Evolutionary conservation across 2,113 vertebrate species (phyloP), one percentile per base, ranked within the genome.

Genomic region (Brachionichthys hirsutus): DNA sequence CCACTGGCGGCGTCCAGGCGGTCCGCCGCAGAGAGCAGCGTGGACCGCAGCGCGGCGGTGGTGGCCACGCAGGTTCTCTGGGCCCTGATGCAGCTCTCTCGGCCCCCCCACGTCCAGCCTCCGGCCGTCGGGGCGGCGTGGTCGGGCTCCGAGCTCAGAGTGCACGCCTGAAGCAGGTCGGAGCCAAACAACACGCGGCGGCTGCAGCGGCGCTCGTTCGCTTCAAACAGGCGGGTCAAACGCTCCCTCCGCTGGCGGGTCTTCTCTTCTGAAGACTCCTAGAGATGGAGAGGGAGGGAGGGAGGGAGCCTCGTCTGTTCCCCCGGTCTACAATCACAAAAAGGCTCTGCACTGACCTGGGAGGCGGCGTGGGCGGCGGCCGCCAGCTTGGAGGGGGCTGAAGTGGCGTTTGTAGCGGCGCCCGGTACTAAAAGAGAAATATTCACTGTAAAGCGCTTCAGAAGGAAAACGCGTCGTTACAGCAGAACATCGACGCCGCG

Each of bases 261-360:
- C 85, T 93, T 95, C 67, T 98, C 95, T 80, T 98, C 96, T 0
- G 83, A 90, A 0, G 93, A 90, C 75, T 93, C 93, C 94, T 97
- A 80, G 13, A 40, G 52, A 19, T 20, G 20, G 24, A 22, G 1
- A 61, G 5, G 5, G 35, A 66, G 1, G 59, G 9, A 15, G 1
- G 1, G 3, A 14, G 1, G 13, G 56, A n/a, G n/a, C n/a, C n/a
- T n/a, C n/a, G n/a, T n/a, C n/a, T n/a, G n/a, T n/a, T n/a, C n/a
- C n/a, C n/a, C n/a, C n/a, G n/a, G n/a, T 18, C 35, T 38, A 11
- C 36, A 38, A 10, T 3, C 36, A 3, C 43, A 35, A 1, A 56
- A 41, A 40, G 24, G 14, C 44, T 12, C 40, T 20, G 14, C 18
- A 66, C 82, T 73, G 16, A 91, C 91, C 77, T 90, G 90, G 52